Conservation (phyloP, 1,140 invertebrate genomes). For the Hormaphis cornu region DNA sequence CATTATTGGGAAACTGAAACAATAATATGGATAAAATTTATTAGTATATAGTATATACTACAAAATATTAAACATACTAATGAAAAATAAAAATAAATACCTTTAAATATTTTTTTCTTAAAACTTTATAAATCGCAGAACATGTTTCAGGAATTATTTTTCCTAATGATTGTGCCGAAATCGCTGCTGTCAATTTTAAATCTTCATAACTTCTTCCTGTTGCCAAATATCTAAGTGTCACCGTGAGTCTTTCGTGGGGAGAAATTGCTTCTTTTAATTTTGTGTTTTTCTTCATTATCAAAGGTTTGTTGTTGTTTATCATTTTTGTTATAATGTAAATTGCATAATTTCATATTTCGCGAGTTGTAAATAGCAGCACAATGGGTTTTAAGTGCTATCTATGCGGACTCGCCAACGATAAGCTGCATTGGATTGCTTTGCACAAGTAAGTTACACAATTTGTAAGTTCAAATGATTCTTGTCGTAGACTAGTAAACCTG, state of each 20-base stretch:
- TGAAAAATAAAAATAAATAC: not conserved
- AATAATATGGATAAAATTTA: slow-evolving; percentile 3
- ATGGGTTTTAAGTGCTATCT: too few relatives aligned
- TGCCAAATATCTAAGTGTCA: slow-evolving; percentile 41
- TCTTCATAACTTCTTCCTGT: slow-evolving; percentile 41
- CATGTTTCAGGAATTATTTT: slow-evolving; percentile 37
- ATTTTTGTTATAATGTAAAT: too few relatives aligned
- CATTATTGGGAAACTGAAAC: slow-evolving; percentile 34
- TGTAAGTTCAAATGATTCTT: too few relatives aligned
- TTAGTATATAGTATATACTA: too few relatives aligned
- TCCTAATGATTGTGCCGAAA: slow-evolving; percentile 36
- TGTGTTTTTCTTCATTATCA: slow-evolving; percentile 41
- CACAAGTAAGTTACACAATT: too few relatives aligned
- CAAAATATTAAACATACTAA: too few relatives aligned
- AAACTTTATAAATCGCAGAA: slow-evolving; percentile 35
- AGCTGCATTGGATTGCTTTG: too few relatives aligned
- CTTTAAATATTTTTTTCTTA: not conserved
- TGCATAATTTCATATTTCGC: too few relatives aligned
- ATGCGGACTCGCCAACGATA: too few relatives aligned
- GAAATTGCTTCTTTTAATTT: slow-evolving; percentile 40
- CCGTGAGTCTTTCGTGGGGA: slow-evolving; percentile 40
- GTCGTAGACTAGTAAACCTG: too few relatives aligned
- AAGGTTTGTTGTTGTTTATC: too few relatives aligned
- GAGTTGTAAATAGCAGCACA: too few relatives aligned
- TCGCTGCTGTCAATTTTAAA: slow-evolving; percentile 38